These are phyloP conservation scores for Himalopsyche phryganea DNA, from an alignment of 1,140 invertebrate genomes.

Conservation along the genomic window DNA sequence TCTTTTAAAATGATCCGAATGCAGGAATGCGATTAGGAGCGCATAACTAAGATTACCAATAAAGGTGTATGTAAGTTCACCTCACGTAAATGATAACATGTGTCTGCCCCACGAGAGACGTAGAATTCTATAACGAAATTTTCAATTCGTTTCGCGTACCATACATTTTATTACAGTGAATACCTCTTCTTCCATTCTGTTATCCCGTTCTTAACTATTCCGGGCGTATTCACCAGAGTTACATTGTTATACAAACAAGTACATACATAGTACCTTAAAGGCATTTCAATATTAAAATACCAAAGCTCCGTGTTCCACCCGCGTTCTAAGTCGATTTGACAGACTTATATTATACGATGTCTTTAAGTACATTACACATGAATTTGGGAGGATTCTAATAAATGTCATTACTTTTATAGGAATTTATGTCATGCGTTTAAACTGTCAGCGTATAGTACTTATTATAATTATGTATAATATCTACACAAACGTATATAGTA, in stretches of 20 bases:
- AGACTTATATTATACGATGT: constrained; percentile 29
- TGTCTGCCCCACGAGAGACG: constrained; percentile 16
- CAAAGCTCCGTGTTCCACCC: constrained; percentile 20
- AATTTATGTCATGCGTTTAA: neutral
- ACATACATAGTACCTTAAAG: too few relatives aligned
- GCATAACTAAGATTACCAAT: too few relatives aligned
- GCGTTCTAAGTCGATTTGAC: constrained; percentile 24
- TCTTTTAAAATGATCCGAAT: too few relatives aligned
- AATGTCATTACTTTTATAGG: constrained; percentile 26
- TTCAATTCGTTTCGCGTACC: constrained; percentile 35
- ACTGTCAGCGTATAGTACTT: too few relatives aligned
- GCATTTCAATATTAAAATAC: constrained; percentile 36
- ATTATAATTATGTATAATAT: too few relatives aligned
- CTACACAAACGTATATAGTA: too few relatives aligned
- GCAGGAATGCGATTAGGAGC: too few relatives aligned
- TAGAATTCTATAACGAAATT: constrained; percentile 33
- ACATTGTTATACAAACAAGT: constrained; percentile 31
- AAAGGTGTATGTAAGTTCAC: too few relatives aligned
- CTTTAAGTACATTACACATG: constrained; percentile 22
- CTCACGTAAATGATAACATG: constrained; percentile 12
- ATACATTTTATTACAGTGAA: constrained; percentile 34
- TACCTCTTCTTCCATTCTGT: constrained; percentile 28
- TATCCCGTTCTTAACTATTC: constrained; percentile 9
- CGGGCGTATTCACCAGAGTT: constrained; percentile 9
- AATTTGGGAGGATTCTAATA: constrained; percentile 27